A percentile compares a stretch with the other conserved stretches of the same genome.
Evolutionary conservation across 1,140 invertebrate genomes (phyloP).

Genomic region (Drosophila melanogaster): Release_6_plus_ISO1_MT NC_004354.4:13897001-13897500

Average conservation of each 20-base stretch:
- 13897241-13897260: constrained; percentile 72
- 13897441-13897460: constrained; percentile 3
- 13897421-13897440: constrained; percentile 7
- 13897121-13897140: constrained; percentile 3
- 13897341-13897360: constrained; percentile 60
- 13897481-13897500: constrained; percentile 69
- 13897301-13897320: constrained; percentile 55
- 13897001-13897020: constrained; percentile 38
- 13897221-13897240: constrained; percentile 74
- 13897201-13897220: constrained; percentile 67
- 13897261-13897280: constrained; percentile 74
- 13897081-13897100: constrained; percentile 66
- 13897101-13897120: constrained; percentile 43
- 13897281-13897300: constrained; percentile 46
- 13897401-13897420: constrained; percentile 13
- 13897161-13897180: constrained; percentile 36
- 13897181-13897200: constrained; percentile 62
- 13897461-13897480: constrained; percentile 14
- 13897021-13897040: constrained; percentile 52
- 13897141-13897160: constrained; percentile 4
- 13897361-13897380: constrained; percentile 71
- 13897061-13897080: constrained; percentile 78
- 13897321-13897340: not conserved
- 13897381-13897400: constrained; percentile 78
- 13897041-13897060: constrained; percentile 52